Conservation (phyloP, 2,888 invertebrate genomes). For the Agrenia bidenticulata region DNA sequence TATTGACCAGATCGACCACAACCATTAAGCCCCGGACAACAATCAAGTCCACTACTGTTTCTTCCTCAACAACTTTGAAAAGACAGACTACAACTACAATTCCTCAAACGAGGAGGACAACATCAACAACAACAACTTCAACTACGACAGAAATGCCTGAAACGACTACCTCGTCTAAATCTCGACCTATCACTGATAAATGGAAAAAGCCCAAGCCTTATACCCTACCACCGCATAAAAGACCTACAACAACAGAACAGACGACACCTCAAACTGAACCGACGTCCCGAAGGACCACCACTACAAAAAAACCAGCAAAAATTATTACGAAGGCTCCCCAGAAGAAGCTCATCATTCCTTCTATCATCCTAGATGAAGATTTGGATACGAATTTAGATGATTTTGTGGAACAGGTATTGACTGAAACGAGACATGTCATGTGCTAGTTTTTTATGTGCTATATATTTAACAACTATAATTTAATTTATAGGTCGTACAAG, state of each 20-base stretch:
- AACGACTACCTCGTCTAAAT: constrained; percentile 52
- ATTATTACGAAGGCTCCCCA: constrained; percentile 56
- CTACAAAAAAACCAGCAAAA: constrained; percentile 56
- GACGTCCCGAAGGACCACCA: constrained; percentile 54
- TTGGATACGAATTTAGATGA: constrained; percentile 51
- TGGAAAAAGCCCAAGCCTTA: constrained; percentile 49
- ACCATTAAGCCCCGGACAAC: constrained; percentile 42
- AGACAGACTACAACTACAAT: background rate
- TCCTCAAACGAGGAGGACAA: constrained; percentile 17
- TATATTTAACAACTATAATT: too few relatives aligned
- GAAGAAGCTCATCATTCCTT: constrained; percentile 23
- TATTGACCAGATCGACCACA: constrained; percentile 10
- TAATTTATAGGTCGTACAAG: constrained; percentile 48
- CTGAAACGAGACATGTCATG: too few relatives aligned
- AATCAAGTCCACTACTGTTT: constrained; percentile 29
- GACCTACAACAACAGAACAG: constrained; percentile 54
- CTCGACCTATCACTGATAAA: constrained; percentile 50
- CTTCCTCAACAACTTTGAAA: constrained; percentile 22
- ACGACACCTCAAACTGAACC: constrained; percentile 44
- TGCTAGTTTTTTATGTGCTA: too few relatives aligned
- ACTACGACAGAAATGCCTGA: constrained; percentile 29
- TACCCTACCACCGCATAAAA: constrained; percentile 46
- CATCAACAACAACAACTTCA: constrained; percentile 39
- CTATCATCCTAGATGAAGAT: constrained; percentile 43
- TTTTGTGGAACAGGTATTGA: constrained; percentile 52